Base-by-base conservation (phyloP, 1,140 invertebrate species). In the Aricia agestis region DNA sequence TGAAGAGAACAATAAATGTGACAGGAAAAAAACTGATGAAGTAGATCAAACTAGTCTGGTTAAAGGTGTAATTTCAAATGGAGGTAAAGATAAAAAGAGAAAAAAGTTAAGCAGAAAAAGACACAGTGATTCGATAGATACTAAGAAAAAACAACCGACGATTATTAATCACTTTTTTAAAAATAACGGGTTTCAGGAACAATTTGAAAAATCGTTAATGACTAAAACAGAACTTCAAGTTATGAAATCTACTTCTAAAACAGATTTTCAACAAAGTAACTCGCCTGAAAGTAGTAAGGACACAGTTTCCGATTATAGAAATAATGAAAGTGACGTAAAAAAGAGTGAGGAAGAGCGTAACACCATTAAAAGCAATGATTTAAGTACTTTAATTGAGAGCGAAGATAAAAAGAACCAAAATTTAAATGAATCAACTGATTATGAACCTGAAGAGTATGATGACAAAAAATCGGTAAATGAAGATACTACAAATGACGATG, bases 11-110 rank as follows among this genome's bases (percentile, higher is more conserved):
- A 63, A 19, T 19, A 63, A 63, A 63, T 63, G 4, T 63, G 59
- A 63, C 0, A 63, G 18, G 19, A 63, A 63, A 19, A 25, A 19
- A 19, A 11, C 18, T 10, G 59, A 19, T 25, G 19, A 63, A 11
- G 18, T 63, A 11, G 59, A 63, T 25, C 59, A 63, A 13, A 63
- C 59, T 19, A 63, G 59, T 63, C 17, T 63, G 10, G 59, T 63
- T 19, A 19, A 63, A 31, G 59, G 19, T 25, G 59, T 7, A 19
- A 1, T 19, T 63, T 7, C 11, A 10, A 59, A 18, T 63, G 18
- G 4, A 11, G 18, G 25, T 9, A 63, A 19, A 19, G 18, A 19
- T 9, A 63, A 11, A 11, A 63, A 18, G 18, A 63, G 19, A 63
- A 63, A 25, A 9, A 63, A 19, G 9, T 63, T 63, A 9, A 63